Percentiles rank a stretch among this genome's conserved stretches.
Evolutionary conservation across 2,113 vertebrate species (phyloP).

Genomic region (Rafetus swinhoei): DNA sequence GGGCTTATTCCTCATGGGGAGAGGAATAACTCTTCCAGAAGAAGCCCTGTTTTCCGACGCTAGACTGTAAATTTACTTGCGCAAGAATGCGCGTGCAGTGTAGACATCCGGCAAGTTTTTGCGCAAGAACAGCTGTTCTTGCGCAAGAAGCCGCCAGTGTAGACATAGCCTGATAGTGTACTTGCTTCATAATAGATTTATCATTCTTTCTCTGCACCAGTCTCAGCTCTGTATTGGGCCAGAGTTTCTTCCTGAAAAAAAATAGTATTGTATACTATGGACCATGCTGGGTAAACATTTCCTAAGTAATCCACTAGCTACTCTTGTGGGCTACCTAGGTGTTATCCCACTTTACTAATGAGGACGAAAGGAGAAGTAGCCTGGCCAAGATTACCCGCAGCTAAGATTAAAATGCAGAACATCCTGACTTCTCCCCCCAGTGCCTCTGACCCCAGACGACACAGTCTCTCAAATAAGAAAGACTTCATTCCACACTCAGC

Average conservation of each 20-base stretch:
- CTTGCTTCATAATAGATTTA: background rate
- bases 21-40: too few species aligned
- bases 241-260: background rate
- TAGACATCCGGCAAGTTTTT: too few species aligned
- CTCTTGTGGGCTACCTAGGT: background rate
- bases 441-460: background rate
- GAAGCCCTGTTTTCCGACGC: too few species aligned
- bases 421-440: background rate
- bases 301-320: background rate
- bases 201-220: background rate
- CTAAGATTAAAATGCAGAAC: constrained; percentile 6
- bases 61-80: too few species aligned
- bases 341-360: background rate
- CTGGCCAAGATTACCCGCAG: background rate
- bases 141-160: too few species aligned
- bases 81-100: too few species aligned
- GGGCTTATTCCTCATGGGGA: too few species aligned
- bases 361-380: background rate
- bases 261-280: background rate
- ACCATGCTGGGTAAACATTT: background rate
- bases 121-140: too few species aligned
- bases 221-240: background rate
- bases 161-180: background rate
- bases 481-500: background rate
- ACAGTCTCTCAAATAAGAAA: background rate